Evolutionary conservation across 64 coral and sea anemone genomes (phyloP), one percentile per base, ranked within the genome.

Genomic region (Actinia equina): DNA sequence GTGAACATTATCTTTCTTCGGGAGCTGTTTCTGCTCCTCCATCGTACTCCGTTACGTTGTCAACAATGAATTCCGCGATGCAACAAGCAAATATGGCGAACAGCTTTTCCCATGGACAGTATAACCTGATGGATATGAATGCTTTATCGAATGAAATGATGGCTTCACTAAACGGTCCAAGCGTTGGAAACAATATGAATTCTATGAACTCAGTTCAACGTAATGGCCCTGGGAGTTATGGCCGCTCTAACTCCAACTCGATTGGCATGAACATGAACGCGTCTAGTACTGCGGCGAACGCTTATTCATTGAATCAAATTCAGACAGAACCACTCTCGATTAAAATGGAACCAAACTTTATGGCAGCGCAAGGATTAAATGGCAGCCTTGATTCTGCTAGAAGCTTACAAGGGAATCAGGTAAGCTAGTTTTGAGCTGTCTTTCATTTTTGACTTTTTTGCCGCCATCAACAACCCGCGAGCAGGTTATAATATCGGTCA

Each of bases 1-100:
- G 91, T 87, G 94, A 96, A 87, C 91, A 92, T 83, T 91, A 96
- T 93, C 94, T 96, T 84, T 92, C 88, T 84, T 93, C 91, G 44
- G 82, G 89, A 63, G 88, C 88, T 64, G 77, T 90, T 71, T 65
- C 91, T 88, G 91, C 91, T 90, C 94, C 88, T 89, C 89, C 88
- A 71, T 92, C 91, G 58, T 62, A 85, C 83, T 92, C 90, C 55
- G 37, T 82, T 43, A 88, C 94, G 71, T 82, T 96, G 88, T 93
- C 94, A 89, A 92, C 91, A 93, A 85, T 96, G 84, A 96, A 90
- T 89, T 93, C 94, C 55, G 91, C 78, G 83, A 90, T 83, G 42
- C 91, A 87, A 44, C 86, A 88, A 88, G 30, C 83, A 22, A 85
- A 43, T 59, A 60, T 85, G 83, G 83, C 83, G 30, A 60, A 85